Conservation (phyloP, 2,888 invertebrate genomes). For the Epinotia demarniana region DNA sequence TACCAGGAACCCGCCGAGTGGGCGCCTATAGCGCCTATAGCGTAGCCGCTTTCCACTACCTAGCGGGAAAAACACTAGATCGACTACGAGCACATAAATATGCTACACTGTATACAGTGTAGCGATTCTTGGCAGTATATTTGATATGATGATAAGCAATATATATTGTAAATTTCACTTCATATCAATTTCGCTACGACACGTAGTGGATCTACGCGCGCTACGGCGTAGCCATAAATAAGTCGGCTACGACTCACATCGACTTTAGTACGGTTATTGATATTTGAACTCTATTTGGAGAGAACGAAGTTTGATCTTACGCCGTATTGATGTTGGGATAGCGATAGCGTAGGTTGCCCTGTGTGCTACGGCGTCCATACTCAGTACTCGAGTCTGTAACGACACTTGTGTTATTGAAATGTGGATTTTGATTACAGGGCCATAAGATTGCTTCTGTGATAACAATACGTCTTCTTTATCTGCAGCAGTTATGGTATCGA, state of each 20-base stretch:
- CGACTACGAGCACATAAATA: too few species aligned
- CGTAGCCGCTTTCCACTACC: too few species aligned
- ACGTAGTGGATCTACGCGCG: constrained; percentile 23
- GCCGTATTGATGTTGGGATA: neutral
- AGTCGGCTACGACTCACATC: neutral
- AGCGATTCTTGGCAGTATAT: too few species aligned
- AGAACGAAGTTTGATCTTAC: neutral
- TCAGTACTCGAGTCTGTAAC: too few species aligned
- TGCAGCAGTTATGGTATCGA: constrained; percentile 1
- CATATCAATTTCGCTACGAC: constrained; percentile 9
- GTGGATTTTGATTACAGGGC: neutral
- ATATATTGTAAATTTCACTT: neutral
- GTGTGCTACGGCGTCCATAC: constrained; percentile 1
- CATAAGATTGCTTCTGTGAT: neutral
- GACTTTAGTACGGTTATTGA: neutral
- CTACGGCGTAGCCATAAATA: constrained; percentile 18
- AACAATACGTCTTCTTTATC: constrained; percentile 8
- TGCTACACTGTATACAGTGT: too few species aligned
- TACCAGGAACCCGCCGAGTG: too few species aligned
- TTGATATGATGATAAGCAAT: too few species aligned
- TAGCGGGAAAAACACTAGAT: too few species aligned
- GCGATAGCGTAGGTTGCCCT: neutral
- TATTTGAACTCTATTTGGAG: constrained; percentile 1
- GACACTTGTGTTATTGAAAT: neutral
- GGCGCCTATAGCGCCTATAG: too few species aligned